Base-by-base conservation (phyloP, 2,888 invertebrate species). In the Phaedon cochleariae region DNA sequence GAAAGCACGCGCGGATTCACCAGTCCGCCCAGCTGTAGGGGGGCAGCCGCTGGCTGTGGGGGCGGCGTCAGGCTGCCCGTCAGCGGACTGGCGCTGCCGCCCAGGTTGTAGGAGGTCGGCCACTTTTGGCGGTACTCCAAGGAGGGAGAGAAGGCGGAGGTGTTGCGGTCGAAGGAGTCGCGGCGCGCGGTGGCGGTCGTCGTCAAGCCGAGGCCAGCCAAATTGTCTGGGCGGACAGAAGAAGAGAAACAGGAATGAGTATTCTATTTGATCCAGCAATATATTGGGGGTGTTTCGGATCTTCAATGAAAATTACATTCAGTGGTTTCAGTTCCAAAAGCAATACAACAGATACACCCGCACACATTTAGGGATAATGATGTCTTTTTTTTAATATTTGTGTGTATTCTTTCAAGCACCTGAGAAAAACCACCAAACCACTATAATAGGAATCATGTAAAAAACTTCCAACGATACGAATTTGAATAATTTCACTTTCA, bases 131-230 rank as follows among this genome's bases (percentile, higher is more conserved):
- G 87, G 82, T 91, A 91, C 79, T 92, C 90, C 78, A 91, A 85
- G 69, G 91, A 91, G 62, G 92, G 91, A 73, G 91, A 91, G 80
- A 91, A 91, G 71, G 91, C 90, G 64, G 91, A 91, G 75, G 90
- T 90, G 80, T 90, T 91, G 73, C 92, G 87, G 81, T 92, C 91
- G 84, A 92, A 91, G 22, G 93, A 93, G 82, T 93, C 93, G 70
- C 93, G 87, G 64, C 90, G 91, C 68, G 88, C 88, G 76, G 90
- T 87, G 63, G 90, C 88, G n/a, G 66, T 59, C 73, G 88, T 89
- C 82, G 86, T 89, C 77, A 89, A 84, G 67, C 89, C 88, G 73
- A 90, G 84, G 79, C 89, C 90, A 88, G 83, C 60, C 68, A 76
- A 69, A 67, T 75, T 74, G 64, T 75, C 75, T 73, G 65, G 51